Evolutionary conservation across 1,140 invertebrate species (phyloP).

Genomic region (Hypsibius dujardini): DNA sequence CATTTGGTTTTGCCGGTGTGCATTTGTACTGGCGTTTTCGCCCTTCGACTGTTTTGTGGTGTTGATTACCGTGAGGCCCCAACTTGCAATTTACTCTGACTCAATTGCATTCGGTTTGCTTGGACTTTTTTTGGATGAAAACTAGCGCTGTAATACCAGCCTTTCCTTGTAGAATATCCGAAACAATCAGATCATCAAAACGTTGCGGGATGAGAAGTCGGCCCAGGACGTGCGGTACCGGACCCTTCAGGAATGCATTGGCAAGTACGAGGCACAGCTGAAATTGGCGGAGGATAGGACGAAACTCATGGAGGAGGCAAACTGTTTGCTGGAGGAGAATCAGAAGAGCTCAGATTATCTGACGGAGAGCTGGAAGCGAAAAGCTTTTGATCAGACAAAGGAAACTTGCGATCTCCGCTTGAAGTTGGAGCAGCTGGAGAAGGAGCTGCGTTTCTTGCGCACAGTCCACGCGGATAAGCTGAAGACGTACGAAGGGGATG

Average conservation of each 20-base stretch:
- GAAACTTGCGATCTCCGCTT: slow-evolving; percentile 90
- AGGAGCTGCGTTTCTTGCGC: slow-evolving; percentile 28
- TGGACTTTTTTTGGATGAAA: too few species aligned
- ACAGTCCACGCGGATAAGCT: slow-evolving; percentile 20
- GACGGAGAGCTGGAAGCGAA: slow-evolving; percentile 92
- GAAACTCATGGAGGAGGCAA: slow-evolving; percentile 61
- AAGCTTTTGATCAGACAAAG: slow-evolving; percentile 79
- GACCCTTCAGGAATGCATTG: neutral
- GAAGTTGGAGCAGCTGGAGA: slow-evolving; percentile 57
- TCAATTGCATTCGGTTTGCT: too few species aligned
- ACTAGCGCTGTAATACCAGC: too few species aligned
- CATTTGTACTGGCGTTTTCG: too few species aligned
- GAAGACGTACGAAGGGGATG: slow-evolving; percentile 18
- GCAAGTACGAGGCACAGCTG: slow-evolving; percentile 19
- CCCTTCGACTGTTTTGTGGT: too few species aligned
- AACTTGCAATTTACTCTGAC: neutral
- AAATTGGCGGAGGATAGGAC: slow-evolving; percentile 20
- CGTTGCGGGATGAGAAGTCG: slow-evolving; percentile 77
- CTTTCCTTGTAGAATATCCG: slow-evolving; percentile 50
- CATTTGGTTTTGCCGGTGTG: too few species aligned
- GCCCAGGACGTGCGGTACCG: slow-evolving; percentile 54
- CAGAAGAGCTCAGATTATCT: slow-evolving; percentile 61
- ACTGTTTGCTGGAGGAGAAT: slow-evolving; percentile 21
- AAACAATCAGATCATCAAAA: slow-evolving; percentile 83
- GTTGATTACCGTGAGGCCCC: neutral